Evolutionary conservation across 2,888 invertebrate species (phyloP), one percentile per base, ranked within the genome.

Genomic region (Morpho deidamia): DNA sequence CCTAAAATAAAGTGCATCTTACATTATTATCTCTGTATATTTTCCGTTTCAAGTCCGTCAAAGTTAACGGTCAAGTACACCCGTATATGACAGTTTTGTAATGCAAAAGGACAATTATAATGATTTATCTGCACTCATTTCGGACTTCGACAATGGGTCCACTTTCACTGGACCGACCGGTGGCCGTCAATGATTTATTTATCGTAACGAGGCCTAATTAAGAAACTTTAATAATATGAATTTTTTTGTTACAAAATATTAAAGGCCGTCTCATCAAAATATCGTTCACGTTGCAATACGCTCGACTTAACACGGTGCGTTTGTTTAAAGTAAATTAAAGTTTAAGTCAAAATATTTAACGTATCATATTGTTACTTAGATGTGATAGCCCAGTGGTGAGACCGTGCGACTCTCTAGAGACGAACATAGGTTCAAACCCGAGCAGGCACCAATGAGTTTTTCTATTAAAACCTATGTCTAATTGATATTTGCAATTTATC

Each of bases 141-240:
- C 55, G 41, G 11, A 12, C 34, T 23, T 23, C 49, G 11, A 57
- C 60, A 60, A 62, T 60, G 60, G 51, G 48, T 43, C 53, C 53
- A 62, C 60, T 62, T 62, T 62, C 62, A 52, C 61, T 55, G 50
- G 43, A 56, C 54, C 55, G 43, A 56, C 54, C 55, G 43, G 51
- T 53, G 54, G 53, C 55, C 44, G 59, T 60, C 59, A 60, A 59
- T 59, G 57, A 57, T 55, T 53, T 38, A 47, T 41, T 58, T 56
- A 55, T 51, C 53, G 59, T 60, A 65, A 62, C 59, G 64, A 61
- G 59, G 33, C 44, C 64, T 65, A 64, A 65, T 65, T 65, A 65
- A 64, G 59, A 48, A 58, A 56, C 54, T 54, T 23, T 23, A 23
- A 23, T 23, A 23, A 23, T 23, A 23, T 1, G 23, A 23, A 54